Evolutionary conservation across 2,888 invertebrate genomes (phyloP).

Genomic region (Agrotis exclamationis): DNA sequence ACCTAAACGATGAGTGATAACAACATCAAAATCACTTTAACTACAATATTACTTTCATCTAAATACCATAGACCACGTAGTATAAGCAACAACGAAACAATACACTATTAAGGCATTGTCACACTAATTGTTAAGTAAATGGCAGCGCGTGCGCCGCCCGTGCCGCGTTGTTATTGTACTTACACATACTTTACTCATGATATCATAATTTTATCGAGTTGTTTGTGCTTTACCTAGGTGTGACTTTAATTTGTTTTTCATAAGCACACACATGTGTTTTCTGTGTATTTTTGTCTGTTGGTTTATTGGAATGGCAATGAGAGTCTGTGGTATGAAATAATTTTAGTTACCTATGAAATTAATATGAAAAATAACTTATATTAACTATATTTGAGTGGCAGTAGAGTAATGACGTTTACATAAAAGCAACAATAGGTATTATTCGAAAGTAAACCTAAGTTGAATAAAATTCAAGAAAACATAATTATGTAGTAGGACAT

Average conservation of each 20-base stretch:
- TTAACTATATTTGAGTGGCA: too few species aligned
- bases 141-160: slow-evolving; percentile 67
- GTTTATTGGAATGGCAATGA: neutral
- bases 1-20: neutral
- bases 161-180: slow-evolving; percentile 61
- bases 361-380: too few species aligned
- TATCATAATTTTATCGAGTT: slow-evolving; percentile 70
- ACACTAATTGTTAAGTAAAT: slow-evolving; percentile 64
- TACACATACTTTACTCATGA: slow-evolving; percentile 68
- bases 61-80: slow-evolving; percentile 31
- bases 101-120: slow-evolving; percentile 63
- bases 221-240: slow-evolving; percentile 61
- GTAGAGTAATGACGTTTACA: too few species aligned
- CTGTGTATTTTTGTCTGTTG: slow-evolving; percentile 8
- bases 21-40: slow-evolving; percentile 3
- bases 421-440: too few species aligned
- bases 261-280: slow-evolving; percentile 31
- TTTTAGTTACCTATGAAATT: too few species aligned
- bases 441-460: too few species aligned
- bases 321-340: neutral
- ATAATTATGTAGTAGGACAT: too few species aligned
- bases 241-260: slow-evolving; percentile 49
- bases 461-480: too few species aligned
- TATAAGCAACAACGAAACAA: slow-evolving; percentile 54
- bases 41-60: slow-evolving; percentile 6